phyloP scores from a whole-genome alignment of 2,797 vertebrate species.

The Tragelaphus oryx region DNA sequence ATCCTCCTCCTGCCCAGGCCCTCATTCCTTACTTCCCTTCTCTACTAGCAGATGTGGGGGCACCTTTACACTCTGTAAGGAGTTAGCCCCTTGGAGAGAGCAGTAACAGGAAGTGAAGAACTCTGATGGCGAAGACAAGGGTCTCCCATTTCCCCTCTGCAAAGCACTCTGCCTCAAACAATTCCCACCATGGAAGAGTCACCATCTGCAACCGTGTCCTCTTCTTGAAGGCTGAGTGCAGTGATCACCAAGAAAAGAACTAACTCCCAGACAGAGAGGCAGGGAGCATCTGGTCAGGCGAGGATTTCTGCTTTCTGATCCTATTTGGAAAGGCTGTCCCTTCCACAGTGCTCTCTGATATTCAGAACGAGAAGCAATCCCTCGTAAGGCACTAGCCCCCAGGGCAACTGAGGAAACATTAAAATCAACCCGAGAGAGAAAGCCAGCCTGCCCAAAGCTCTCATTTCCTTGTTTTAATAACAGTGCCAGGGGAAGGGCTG shows the following conservation, averaged over 20 bases:
- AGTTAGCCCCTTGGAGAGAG: background rate
- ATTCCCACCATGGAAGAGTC: background rate
- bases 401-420: background rate
- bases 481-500: background rate
- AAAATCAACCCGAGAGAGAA: background rate
- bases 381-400: background rate
- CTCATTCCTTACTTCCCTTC: background rate
- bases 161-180: background rate
- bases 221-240: background rate
- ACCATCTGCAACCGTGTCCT: background rate
- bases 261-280: background rate
- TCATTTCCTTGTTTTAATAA: background rate
- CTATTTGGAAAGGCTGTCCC: background rate
- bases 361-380: background rate
- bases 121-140: background rate
- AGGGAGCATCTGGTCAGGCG: background rate
- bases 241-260: background rate
- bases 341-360: background rate
- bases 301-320: background rate
- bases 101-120: background rate
- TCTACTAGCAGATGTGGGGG: background rate
- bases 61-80: background rate
- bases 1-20: background rate
- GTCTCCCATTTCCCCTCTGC: background rate
- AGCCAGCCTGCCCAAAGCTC: background rate